These are phyloP conservation scores for Moxostoma hubbsi DNA, from an alignment of 2,797 vertebrate genomes.

Conservation along the genomic window DNA sequence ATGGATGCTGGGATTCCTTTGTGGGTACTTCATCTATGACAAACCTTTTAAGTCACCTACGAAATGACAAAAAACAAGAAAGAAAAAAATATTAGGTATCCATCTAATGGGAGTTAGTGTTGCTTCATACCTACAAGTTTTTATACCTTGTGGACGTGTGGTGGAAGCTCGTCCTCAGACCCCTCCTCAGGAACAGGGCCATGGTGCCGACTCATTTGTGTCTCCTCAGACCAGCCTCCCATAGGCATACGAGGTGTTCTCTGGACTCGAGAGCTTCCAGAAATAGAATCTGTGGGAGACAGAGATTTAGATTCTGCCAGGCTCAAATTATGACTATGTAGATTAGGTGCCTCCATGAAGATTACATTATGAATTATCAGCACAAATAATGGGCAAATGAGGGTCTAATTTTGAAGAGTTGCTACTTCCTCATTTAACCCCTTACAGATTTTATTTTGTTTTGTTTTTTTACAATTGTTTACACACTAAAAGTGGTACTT, in stretches of 20 bases:
- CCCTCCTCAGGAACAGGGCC: slow-evolving; percentile 92
- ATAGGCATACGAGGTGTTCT: slow-evolving; percentile 88
- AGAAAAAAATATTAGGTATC: neutral
- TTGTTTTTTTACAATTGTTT: no score
- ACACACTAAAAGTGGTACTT: no score
- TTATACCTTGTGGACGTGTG: slow-evolving; percentile 90
- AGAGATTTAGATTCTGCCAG: neutral
- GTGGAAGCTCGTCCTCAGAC: slow-evolving; percentile 92
- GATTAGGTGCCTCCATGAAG: no score
- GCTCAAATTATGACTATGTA: neutral
- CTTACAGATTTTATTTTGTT: no score
- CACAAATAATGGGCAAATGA: no score
- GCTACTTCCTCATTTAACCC: no score
- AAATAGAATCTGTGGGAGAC: slow-evolving; percentile 62
- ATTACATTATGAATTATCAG: no score
- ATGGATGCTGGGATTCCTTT: slow-evolving; percentile 17
- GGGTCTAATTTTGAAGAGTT: no score
- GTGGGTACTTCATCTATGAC: neutral
- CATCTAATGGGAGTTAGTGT: neutral
- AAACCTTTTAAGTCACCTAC: slow-evolving; percentile 74
- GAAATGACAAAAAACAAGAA: slow-evolving; percentile 47
- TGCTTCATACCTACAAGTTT: neutral
- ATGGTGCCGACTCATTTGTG: slow-evolving; percentile 81
- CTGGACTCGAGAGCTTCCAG: slow-evolving; percentile 73
- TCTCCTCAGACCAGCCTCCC: slow-evolving; percentile 94